A percentile compares a stretch with the other conserved stretches of the same genome.
Conservation (phyloP, 2,797 vertebrate species). For the Xerus rutilus region DNA sequence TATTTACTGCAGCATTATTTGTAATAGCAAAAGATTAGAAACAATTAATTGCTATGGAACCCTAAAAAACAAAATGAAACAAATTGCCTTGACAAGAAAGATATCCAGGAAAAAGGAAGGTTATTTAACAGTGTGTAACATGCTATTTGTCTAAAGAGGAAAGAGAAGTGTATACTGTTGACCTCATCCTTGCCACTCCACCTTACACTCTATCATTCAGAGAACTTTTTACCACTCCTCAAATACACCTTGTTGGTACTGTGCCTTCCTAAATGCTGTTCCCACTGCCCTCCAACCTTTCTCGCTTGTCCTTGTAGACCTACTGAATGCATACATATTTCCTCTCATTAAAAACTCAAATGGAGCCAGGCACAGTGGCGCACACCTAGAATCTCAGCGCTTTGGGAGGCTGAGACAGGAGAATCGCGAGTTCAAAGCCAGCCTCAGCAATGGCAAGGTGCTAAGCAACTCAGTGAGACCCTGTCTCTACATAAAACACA, state of each 20-base stretch:
- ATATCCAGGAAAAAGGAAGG: not conserved
- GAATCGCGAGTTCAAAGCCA: too few species aligned
- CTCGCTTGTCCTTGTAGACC: not conserved
- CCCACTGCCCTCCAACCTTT: too few species aligned
- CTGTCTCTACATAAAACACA: too few species aligned
- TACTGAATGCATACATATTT: not conserved
- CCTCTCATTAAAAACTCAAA: not conserved
- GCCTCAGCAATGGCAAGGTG: too few species aligned
- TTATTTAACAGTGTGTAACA: not conserved
- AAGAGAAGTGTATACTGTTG: not conserved
- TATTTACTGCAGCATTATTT: slow-evolving; percentile 67
- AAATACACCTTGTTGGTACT: not conserved
- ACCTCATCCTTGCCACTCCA: not conserved
- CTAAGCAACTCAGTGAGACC: too few species aligned
- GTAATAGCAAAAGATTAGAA: slow-evolving; percentile 63
- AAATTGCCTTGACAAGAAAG: not conserved
- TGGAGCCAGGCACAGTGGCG: too few species aligned
- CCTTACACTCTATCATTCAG: not conserved
- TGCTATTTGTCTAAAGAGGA: slow-evolving; percentile 5
- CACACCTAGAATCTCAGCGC: too few species aligned
- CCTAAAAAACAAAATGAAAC: not conserved
- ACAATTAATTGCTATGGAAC: not conserved
- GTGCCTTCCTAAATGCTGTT: not conserved
- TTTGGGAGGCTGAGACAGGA: too few species aligned
- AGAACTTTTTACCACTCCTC: not conserved